Percentiles rank a stretch among this genome's conserved stretches.
These are phyloP conservation scores for Marmota flaviventris DNA, from an alignment of 2,113 vertebrate genomes.

Conservation along the genomic window DNA sequence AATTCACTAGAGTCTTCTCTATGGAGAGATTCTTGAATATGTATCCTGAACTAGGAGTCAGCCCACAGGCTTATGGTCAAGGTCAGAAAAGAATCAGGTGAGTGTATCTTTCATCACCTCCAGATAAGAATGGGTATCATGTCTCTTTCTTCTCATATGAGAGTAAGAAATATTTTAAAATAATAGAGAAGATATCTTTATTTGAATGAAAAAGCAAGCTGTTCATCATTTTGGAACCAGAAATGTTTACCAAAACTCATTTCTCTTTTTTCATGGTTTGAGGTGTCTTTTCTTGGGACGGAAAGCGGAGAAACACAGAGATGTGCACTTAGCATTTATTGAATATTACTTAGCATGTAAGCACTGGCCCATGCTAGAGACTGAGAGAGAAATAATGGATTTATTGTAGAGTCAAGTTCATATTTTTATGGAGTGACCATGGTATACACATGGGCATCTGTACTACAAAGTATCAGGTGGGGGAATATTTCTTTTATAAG, in stretches of 20 bases:
- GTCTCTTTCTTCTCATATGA: not conserved
- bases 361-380: not conserved
- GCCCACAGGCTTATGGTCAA: not conserved
- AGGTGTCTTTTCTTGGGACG: not conserved
- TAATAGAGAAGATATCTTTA: not conserved
- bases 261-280: not conserved
- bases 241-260: not conserved
- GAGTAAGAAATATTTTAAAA: not conserved
- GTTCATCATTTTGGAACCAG: not conserved
- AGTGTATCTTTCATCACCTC: rapidly evolving
- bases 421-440: not conserved
- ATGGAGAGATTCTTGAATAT: not conserved
- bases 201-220: not conserved
- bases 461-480: not conserved
- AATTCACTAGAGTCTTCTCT: not conserved
- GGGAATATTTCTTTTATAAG: not conserved
- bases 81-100: rapidly evolving
- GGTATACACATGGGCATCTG: not conserved
- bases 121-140: not conserved
- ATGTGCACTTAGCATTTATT: not conserved
- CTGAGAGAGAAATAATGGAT: not conserved
- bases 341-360: not conserved
- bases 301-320: not conserved
- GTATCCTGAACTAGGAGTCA: not conserved
- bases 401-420: not conserved